These are phyloP conservation scores for Distichodus sexfasciatus DNA, from an alignment of 2,797 vertebrate genomes.

Conservation along the genomic window DNA sequence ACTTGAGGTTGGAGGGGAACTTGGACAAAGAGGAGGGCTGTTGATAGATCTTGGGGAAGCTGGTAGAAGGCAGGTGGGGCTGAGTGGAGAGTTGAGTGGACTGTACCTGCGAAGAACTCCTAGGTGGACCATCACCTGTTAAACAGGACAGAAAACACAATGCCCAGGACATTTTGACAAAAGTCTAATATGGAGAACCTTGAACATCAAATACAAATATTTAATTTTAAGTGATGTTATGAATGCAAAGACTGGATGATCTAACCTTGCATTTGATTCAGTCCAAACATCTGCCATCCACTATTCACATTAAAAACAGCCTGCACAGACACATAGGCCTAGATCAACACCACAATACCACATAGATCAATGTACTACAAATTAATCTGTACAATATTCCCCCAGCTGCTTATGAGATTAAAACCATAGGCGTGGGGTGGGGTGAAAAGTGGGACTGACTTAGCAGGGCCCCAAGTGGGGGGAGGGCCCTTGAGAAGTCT, in stretches of 20 bases:
- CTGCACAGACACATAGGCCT: conserved; percentile 37
- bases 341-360: too few species aligned
- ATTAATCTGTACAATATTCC: too few species aligned
- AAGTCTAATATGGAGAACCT: too few species aligned
- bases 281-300: conserved; percentile 43
- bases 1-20: background rate
- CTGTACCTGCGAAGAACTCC: conserved; percentile 10
- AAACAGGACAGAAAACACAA: background rate
- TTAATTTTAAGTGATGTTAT: too few species aligned
- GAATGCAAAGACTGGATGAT: too few species aligned
- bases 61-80: background rate
- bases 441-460: too few species aligned
- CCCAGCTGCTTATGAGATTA: too few species aligned
- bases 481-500: too few species aligned
- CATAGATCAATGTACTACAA: background rate
- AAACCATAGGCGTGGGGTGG: too few species aligned
- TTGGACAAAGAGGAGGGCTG: too few species aligned
- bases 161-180: background rate
- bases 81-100: conserved; percentile 20
- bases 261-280: conserved; percentile 46
- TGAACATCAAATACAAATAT: too few species aligned
- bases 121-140: background rate
- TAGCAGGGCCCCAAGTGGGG: too few species aligned
- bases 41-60: background rate
- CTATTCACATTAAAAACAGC: conserved; percentile 46